phyloP scores from a whole-genome alignment of 2,888 invertebrate species.

The Dryadula phaetusa region DNA sequence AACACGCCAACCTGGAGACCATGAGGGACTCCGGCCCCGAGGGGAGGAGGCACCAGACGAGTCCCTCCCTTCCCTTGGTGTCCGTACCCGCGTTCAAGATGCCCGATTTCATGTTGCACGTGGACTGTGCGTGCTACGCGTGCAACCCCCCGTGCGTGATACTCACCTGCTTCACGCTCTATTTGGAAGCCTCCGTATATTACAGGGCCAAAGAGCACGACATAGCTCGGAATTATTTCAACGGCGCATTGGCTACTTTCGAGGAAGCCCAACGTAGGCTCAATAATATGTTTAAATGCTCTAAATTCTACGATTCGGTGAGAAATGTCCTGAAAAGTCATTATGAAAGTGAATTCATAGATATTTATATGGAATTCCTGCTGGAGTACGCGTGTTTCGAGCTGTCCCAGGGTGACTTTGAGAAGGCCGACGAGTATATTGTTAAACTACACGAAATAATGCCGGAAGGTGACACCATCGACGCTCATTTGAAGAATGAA shows the following conservation, averaged over 20 bases:
- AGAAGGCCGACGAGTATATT: slow-evolving; percentile 58
- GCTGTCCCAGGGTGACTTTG: slow-evolving; percentile 53
- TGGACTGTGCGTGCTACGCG: slow-evolving; percentile 59
- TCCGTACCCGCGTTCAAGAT: slow-evolving; percentile 55
- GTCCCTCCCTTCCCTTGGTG: slow-evolving; percentile 55
- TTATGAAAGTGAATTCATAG: slow-evolving; percentile 51
- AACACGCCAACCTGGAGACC: slow-evolving; percentile 59
- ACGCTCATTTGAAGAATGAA: slow-evolving; percentile 59
- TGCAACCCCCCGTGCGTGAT: slow-evolving; percentile 57
- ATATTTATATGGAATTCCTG: slow-evolving; percentile 56
- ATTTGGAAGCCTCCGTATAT: slow-evolving; percentile 64
- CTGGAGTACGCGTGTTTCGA: slow-evolving; percentile 66
- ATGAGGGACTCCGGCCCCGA: slow-evolving; percentile 65
- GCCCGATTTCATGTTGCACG: slow-evolving; percentile 62
- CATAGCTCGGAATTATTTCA: slow-evolving; percentile 67
- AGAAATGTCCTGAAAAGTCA: slow-evolving; percentile 51
- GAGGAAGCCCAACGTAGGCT: slow-evolving; percentile 54
- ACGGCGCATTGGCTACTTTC: slow-evolving; percentile 57
- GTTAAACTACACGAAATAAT: slow-evolving; percentile 63
- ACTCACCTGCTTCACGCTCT: slow-evolving; percentile 53
- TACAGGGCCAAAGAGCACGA: slow-evolving; percentile 61
- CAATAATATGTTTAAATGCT: slow-evolving; percentile 40
- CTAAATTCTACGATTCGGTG: slow-evolving; percentile 53
- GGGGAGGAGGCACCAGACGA: slow-evolving; percentile 55
- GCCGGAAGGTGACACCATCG: slow-evolving; percentile 49